Percentiles rank a stretch among this genome's conserved stretches.
These are phyloP conservation scores for Alca torda DNA, from an alignment of 2,797 vertebrate genomes.

Conservation along the genomic window DNA sequence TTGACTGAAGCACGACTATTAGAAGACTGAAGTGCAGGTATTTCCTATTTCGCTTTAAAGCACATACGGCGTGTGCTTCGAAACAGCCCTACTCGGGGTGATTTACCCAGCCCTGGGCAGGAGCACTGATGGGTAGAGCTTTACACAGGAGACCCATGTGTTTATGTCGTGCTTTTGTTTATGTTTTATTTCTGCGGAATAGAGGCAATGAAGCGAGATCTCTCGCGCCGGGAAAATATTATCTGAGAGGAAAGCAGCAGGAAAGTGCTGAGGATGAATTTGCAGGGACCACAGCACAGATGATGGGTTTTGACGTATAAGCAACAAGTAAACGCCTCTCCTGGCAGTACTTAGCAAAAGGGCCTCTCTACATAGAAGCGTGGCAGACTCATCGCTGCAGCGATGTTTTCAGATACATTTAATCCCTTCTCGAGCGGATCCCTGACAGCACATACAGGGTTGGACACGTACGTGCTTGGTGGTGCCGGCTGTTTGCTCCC, in stretches of 20 bases:
- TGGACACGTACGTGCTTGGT: not conserved
- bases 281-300: not conserved
- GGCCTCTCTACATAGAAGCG: not conserved
- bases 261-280: not conserved
- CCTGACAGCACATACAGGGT: not conserved
- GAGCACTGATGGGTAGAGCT: not conserved
- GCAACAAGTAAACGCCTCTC: not conserved
- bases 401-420: not conserved
- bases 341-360: not conserved
- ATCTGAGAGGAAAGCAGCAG: not conserved
- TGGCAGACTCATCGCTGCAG: not conserved
- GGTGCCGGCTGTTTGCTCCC: not conserved
- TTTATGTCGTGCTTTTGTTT: not conserved
- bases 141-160: not conserved
- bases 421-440: not conserved
- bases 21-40: constrained; percentile 19
- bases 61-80: not conserved
- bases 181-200: not conserved
- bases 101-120: not conserved
- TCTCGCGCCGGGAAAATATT: not conserved
- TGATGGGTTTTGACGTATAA: not conserved
- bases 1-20: constrained; percentile 32
- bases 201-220: not conserved
- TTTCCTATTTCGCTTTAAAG: constrained; percentile 66
- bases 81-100: not conserved